A percentile compares a stretch with the other conserved stretches of the same genome.
Conservation (phyloP, 2,113 vertebrate genomes). For the Eubucco bourcierii region DNA sequence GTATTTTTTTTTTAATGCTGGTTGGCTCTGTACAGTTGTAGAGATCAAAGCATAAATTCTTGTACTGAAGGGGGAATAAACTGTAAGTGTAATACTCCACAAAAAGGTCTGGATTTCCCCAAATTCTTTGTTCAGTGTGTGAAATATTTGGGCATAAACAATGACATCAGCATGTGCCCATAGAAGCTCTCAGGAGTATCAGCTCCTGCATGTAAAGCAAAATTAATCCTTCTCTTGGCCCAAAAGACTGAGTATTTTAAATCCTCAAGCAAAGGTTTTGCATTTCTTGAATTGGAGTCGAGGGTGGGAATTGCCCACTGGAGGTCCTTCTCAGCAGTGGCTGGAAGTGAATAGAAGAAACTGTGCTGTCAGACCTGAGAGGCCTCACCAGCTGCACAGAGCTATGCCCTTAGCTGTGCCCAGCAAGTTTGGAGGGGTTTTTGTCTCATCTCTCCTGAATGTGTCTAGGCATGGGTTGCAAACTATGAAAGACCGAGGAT, state of each 20-base stretch:
- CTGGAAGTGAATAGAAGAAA: background rate
- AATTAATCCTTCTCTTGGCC: background rate
- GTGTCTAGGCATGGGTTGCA: constrained; percentile 88
- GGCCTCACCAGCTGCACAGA: background rate
- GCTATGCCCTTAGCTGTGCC: background rate
- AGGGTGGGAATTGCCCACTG: background rate
- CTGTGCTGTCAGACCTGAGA: background rate
- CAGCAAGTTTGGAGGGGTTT: fast-evolving
- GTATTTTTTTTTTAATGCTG: background rate
- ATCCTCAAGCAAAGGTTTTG: background rate
- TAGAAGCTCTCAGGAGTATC: background rate
- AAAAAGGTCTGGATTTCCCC: background rate
- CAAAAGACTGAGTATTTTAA: background rate
- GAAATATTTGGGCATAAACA: background rate
- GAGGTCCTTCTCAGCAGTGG: background rate
- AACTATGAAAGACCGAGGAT: constrained; percentile 89
- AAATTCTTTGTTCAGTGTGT: background rate
- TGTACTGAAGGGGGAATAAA: background rate
- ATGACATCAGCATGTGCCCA: background rate
- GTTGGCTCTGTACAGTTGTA: background rate
- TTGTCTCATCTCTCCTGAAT: background rate
- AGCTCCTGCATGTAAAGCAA: background rate
- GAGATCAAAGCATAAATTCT: background rate
- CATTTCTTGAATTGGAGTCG: background rate
- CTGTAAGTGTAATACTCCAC: background rate